Percentiles rank a stretch among this genome's conserved stretches.
These are phyloP conservation scores for Gonatopus flavifemur DNA, from an alignment of 1,140 invertebrate genomes.

Conservation along the genomic window DNA sequence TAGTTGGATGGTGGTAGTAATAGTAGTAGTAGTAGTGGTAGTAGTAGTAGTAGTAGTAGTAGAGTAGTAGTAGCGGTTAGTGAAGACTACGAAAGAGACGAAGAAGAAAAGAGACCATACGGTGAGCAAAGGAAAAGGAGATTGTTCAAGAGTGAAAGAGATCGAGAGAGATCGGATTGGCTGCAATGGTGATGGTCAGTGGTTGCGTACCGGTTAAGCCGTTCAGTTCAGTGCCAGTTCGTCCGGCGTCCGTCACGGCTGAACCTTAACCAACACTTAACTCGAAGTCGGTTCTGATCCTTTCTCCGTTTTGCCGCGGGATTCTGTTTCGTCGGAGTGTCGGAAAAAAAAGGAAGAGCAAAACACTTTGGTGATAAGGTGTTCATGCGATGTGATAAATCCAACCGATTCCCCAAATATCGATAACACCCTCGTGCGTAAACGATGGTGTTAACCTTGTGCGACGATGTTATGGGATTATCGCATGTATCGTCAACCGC, in stretches of 20 bases:
- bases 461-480: conserved; percentile 5
- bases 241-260: conserved; percentile 41
- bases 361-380: too few relatives aligned
- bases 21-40: conserved; percentile 29
- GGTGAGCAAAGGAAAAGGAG: conserved; percentile 14
- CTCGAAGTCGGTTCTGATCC: not conserved
- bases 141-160: conserved; percentile 17
- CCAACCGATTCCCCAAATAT: too few relatives aligned
- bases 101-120: conserved; percentile 2
- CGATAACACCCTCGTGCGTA: too few relatives aligned
- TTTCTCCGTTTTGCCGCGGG: not conserved
- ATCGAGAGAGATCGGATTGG: conserved; percentile 29
- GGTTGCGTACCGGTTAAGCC: conserved; percentile 40
- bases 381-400: too few relatives aligned
- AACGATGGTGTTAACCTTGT: conserved; percentile 20
- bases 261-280: conserved; percentile 28
- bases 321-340: not conserved
- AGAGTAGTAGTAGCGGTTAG: conserved; percentile 10
- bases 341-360: too few relatives aligned
- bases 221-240: conserved; percentile 50
- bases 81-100: conserved; percentile 1
- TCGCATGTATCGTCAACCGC: conserved; percentile 5
- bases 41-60: conserved; percentile 32
- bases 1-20: too few relatives aligned
- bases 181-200: conserved; percentile 34